Conservation (phyloP, 2,888 invertebrate genomes). For the Nowickia ferox region DNA sequence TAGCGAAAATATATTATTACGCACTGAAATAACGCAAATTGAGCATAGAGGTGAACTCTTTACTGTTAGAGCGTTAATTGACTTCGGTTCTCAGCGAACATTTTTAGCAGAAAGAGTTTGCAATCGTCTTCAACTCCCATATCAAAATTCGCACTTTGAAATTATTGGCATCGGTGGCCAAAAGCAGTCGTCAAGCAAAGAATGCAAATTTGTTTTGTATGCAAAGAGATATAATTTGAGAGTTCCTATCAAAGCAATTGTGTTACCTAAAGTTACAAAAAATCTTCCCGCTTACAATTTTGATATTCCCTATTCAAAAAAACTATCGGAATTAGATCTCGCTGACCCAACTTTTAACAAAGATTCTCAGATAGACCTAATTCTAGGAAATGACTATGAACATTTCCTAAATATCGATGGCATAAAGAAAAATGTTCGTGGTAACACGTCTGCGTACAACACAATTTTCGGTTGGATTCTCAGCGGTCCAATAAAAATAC, state of each 20-base stretch:
- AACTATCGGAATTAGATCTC: too few relatives aligned
- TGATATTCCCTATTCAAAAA: too few relatives aligned
- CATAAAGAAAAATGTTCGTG: too few relatives aligned
- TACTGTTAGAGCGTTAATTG: background rate
- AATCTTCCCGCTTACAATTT: background rate
- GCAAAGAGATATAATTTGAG: too few relatives aligned
- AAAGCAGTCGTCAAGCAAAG: background rate
- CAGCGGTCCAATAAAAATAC: background rate
- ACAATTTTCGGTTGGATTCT: too few relatives aligned
- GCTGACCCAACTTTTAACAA: too few relatives aligned
- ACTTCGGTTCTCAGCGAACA: background rate
- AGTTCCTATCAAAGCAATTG: background rate
- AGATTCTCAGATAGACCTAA: too few relatives aligned
- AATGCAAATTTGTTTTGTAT: background rate
- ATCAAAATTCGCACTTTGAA: too few relatives aligned
- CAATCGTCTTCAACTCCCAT: too few relatives aligned
- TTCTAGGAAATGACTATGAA: too few relatives aligned
- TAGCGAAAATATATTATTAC: background rate
- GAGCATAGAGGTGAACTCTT: background rate
- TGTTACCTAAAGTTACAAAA: background rate
- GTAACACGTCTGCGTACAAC: background rate
- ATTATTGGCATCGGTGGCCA: too few relatives aligned
- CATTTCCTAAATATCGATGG: background rate
- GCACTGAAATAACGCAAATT: background rate
- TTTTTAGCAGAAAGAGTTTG: background rate